Conservation (phyloP, 2,797 vertebrate species). For the Poecilia velifera region DNA sequence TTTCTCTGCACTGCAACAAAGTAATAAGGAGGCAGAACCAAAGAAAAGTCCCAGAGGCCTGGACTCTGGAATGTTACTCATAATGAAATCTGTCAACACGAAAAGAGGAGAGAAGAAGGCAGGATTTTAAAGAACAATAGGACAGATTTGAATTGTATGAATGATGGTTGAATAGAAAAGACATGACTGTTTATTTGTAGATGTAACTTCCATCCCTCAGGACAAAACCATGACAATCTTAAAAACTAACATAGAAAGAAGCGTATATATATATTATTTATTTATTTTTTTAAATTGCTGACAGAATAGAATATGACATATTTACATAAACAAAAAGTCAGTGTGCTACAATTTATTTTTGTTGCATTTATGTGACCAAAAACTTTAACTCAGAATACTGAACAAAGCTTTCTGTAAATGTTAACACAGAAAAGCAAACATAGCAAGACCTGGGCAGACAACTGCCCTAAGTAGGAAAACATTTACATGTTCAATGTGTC, state of each 20-base stretch:
- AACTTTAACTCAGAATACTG: not conserved
- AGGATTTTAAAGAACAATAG: not conserved
- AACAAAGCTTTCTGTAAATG: not conserved
- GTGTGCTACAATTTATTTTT: not conserved
- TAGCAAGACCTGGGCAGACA: not conserved
- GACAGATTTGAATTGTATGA: not conserved
- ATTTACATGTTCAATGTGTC: not conserved
- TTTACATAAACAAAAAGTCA: not conserved
- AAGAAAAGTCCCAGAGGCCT: slow-evolving; percentile 14
- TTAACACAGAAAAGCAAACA: not conserved
- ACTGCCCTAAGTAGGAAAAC: not conserved
- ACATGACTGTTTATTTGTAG: not conserved
- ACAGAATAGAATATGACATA: not conserved
- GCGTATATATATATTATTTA: not conserved
- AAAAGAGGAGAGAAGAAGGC: slow-evolving; percentile 8
- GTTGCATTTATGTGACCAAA: not conserved
- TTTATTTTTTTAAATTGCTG: not conserved
- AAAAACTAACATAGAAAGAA: not conserved
- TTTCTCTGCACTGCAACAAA: slow-evolving; percentile 1
- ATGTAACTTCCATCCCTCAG: not conserved
- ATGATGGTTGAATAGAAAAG: not conserved
- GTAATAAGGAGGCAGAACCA: slow-evolving; percentile 41
- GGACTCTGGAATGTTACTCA: slow-evolving; percentile 52
- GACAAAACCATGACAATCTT: not conserved
- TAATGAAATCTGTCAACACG: slow-evolving; percentile 52